Percentiles rank a stretch among this genome's conserved stretches.
Conservation (phyloP, 92 coral and sea anemone genomes). For the Paramuricea clavata region DNA sequence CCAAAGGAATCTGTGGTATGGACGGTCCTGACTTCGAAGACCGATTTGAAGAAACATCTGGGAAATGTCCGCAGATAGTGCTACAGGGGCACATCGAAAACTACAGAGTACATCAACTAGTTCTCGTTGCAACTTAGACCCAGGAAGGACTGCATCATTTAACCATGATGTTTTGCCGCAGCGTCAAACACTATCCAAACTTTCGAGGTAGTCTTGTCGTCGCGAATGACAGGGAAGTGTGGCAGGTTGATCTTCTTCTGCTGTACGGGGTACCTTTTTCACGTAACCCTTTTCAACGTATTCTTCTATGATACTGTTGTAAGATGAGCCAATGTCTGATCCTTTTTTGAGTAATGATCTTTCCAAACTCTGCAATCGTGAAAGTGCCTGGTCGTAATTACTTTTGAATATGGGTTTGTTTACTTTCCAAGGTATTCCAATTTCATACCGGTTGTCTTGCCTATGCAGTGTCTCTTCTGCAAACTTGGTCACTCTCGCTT, state of each 20-base stretch:
- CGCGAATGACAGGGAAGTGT: conserved; percentile 54
- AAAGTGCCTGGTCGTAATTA: conserved; percentile 56
- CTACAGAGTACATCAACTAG: conserved; percentile 45
- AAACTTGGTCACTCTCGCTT: conserved; percentile 19
- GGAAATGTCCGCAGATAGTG: conserved; percentile 45
- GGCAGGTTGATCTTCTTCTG: conserved; percentile 29
- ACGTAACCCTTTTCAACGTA: conserved; percentile 56
- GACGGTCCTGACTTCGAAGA: conserved; percentile 26
- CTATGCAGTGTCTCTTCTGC: conserved; percentile 42
- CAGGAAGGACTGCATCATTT: conserved; percentile 52
- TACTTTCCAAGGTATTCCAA: conserved; percentile 49
- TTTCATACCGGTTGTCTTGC: conserved; percentile 47
- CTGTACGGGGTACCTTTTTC: conserved; percentile 26
- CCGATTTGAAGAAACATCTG: conserved; percentile 65
- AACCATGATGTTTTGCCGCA: conserved; percentile 34
- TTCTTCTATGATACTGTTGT: conserved; percentile 53
- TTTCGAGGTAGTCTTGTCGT: conserved; percentile 47
- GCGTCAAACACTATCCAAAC: conserved; percentile 63
- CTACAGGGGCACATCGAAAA: conserved; percentile 51
- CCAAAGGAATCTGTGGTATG: conserved; percentile 52
- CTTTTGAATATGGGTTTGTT: conserved; percentile 39
- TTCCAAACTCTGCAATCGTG: conserved; percentile 2
- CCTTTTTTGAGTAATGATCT: conserved; percentile 15
- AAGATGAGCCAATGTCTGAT: conserved; percentile 41
- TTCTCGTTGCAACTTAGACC: conserved; percentile 60